Evolutionary conservation across 2,797 vertebrate species (phyloP), one percentile per base, ranked within the genome.

Genomic region (Sitta carolinensis): DNA sequence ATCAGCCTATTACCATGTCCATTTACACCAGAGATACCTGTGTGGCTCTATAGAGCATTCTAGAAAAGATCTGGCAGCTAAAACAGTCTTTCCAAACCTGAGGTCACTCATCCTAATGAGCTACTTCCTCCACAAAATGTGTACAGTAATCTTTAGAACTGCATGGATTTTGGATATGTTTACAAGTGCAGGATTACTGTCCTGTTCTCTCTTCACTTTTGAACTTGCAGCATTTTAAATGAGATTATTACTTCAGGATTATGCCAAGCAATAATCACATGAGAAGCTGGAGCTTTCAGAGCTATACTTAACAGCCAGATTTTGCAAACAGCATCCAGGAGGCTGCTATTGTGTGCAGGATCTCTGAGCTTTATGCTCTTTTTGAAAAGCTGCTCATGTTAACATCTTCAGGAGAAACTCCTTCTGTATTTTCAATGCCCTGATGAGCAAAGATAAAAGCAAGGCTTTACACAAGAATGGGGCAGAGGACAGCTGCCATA

Each of bases 261-360:
- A 47, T 77, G 74, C 45, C 32, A 58, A 25, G 34, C 40, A 75
- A 48, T 32, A 34, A 62, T 51, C 38, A 67, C 63, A 89, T 27
- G 54, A 45, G 50, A 54, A 83, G 16, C 40, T 63, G 45, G 13
- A 70, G 18, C 29, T 82, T 78, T 50, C 32, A 74, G 40, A 27
- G 36, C 19, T 0, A 0, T 25, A n/a, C 7, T 25, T 68, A 67
- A 34, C 3, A 63, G 40, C 10, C 11, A 27, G 29, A 68, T 83
- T 72, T 84, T 63, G 16, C 26, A 66, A 89, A 38, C 27, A 75
- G 17, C 32, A 10, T 74, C 75, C 76, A 62, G 47, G 26, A 68
- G 13, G 25, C 22, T 51, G 30, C 20, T 59, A 1, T 51, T 73
- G 3, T 51, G 12, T 36, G 38, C 19, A 42, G 12, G 43, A 51